Base-by-base conservation (phyloP, 1,140 invertebrate species). In the Drosophila triauraria region DNA sequence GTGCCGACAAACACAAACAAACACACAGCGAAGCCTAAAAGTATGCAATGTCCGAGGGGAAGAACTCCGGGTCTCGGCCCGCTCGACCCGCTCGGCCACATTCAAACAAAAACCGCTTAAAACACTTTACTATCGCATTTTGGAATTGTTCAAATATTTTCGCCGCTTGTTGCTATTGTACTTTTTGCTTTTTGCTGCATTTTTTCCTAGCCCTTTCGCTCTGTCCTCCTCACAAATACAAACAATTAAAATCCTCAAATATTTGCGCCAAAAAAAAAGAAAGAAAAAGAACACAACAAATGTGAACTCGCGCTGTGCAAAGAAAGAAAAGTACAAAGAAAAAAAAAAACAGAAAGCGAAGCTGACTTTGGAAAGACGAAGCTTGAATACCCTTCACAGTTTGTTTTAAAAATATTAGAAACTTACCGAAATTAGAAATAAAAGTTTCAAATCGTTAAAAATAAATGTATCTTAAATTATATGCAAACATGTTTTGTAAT, bases 91-190 rank as follows among this genome's bases (percentile, higher is more conserved):
- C 10, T 59, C 32, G 35, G 57, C 70, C 65, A 65, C 81, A 90
- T 81, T 84, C 81, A 90, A 90, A 88, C 85, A 78, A 84, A 91
- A 91, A 90, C 85, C 85, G 85, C 85, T 90, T 90, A 90, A 90
- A 86, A 90, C 86, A 90, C 86, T 90, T 90, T 91, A 91, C 86
- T 91, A 90, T 90, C 86, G 82, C 86, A 90, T 91, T 90, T 90
- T 86, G 86, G 65, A 91, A 90, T 90, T 90, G 87, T 90, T 90
- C 79, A 90, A 90, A 90, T 90, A 91, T 90, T 85, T 90, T 82
- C 78, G 54, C 80, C 50, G 51, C 54, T 60, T 69, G 42, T 56
- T 69, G 63, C 65, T 62, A 25, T 40, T 71, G 57, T 64, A 27
- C 32, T 57, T 76, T 44, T 44, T 76, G 60, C 46, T 59, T 76